A percentile compares a stretch with the other conserved stretches of the same genome.
phyloP scores from a whole-genome alignment of 2,113 vertebrate genomes.

The Lasiurus cinereus region DNA sequence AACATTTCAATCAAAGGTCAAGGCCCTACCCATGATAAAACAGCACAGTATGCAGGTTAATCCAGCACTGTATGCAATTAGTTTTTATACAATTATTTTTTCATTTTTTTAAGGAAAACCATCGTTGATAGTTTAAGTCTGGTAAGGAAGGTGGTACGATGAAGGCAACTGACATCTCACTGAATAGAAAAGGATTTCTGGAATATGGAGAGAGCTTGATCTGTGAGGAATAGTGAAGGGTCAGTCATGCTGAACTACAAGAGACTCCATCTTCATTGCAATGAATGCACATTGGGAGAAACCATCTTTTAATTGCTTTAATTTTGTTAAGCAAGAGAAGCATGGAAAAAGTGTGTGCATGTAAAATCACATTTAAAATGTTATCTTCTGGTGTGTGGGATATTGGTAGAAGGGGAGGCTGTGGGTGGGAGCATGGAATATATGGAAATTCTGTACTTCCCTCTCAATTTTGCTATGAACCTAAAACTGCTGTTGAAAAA shows the following conservation, averaged over 20 bases:
- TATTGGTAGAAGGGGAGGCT: neutral
- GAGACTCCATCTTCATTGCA: neutral
- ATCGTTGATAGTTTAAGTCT: slow-evolving; percentile 1
- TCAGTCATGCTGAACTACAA: neutral
- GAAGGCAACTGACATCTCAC: neutral
- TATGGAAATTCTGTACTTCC: neutral
- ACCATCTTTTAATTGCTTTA: neutral
- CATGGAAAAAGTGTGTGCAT: neutral
- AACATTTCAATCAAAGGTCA: slow-evolving; percentile 30
- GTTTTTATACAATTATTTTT: slow-evolving; percentile 15
- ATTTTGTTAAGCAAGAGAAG: neutral
- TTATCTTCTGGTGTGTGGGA: neutral
- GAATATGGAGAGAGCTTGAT: neutral
- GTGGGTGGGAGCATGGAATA: neutral
- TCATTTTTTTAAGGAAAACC: neutral
- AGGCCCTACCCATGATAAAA: neutral
- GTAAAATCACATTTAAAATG: slow-evolving; percentile 24
- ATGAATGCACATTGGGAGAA: neutral
- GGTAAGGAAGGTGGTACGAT: neutral
- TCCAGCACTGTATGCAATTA: neutral
- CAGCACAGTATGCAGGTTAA: neutral
- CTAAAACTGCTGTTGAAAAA: slow-evolving; percentile 4
- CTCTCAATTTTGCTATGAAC: neutral
- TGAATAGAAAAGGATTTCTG: neutral
- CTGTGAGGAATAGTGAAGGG: neutral